Evolutionary conservation across 2,113 vertebrate genomes (phyloP), one percentile per base, ranked within the genome.

Genomic region (Pogonocichla stellata): DNA sequence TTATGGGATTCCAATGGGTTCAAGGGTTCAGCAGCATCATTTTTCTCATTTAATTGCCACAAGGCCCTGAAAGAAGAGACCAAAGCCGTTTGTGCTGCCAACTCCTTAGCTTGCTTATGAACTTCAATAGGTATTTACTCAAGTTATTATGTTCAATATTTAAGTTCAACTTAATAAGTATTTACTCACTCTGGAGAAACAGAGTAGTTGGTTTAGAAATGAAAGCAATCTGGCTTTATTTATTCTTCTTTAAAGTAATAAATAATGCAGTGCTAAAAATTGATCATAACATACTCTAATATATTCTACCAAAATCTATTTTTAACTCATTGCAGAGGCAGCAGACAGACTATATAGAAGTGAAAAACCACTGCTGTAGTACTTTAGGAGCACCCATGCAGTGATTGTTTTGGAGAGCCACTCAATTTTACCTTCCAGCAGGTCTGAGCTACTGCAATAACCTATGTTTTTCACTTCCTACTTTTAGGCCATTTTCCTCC

Each of bases 221-320:
- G 12, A 91, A 95, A 79, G 54, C 74, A 83, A 92, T 85, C 79
- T 75, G 65, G n/a, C 48, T 90, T 85, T 83, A 91, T 88, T 95
- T 92, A 80, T 77, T 95, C 53, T 92, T 95, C 70, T 73, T 82
- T 80, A 80, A 95, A 90, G 67, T 66, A 88, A 89, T 93, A 95
- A 95, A 95, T 95, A 93, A 95, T 94, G 54, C 79, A 95, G 79
- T 62, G 53, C 58, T 87, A 69, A 82, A 94, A 96, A 94, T 31
- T 86, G 75, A 93, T 91, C 78, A 74, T 79, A 91, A 67, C 45
- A 57, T 33, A 53, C 48, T 81, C 20, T 51, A 81, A 93, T 60
- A 64, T 47, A 81, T 51, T 89, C 78, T 74, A 73, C 29, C 38
- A 65, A 92, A 88, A 70, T 70, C 66, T 95, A 72, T 82, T 96